phyloP scores from a whole-genome alignment of 2,888 invertebrate species.

The Synanthedon tipuliformis region DNA sequence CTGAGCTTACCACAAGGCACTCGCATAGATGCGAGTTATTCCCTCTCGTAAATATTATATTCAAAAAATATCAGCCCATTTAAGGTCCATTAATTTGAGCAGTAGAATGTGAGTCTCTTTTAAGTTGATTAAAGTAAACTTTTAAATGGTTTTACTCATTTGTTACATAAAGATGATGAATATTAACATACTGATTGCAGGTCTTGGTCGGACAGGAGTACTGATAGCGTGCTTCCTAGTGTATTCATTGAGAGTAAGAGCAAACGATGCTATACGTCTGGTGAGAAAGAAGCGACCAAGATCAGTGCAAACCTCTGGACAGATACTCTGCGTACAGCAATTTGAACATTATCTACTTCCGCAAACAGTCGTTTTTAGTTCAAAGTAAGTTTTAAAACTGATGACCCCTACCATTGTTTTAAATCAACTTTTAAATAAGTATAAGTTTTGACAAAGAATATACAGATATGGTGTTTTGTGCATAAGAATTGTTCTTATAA shows the following conservation, averaged over 20 bases:
- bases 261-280: constrained; percentile 83
- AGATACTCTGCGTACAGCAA: constrained; percentile 84
- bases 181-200: constrained; percentile 34
- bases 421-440: no score
- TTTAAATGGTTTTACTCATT: no score
- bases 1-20: no score
- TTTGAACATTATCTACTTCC: constrained; percentile 85
- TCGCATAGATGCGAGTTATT: no score
- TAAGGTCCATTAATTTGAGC: neutral
- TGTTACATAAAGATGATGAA: constrained; percentile 1
- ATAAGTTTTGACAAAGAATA: no score
- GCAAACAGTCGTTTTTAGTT: constrained; percentile 78
- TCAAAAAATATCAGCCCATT: no score
- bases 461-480: no score
- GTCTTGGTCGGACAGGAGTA: constrained; percentile 86
- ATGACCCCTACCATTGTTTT: no score
- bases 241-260: constrained; percentile 79
- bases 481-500: no score
- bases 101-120: neutral
- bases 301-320: constrained; percentile 85
- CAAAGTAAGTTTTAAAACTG: constrained; percentile 56
- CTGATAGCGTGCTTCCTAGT: constrained; percentile 89
- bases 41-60: no score
- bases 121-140: neutral
- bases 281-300: constrained; percentile 81